Conservation (phyloP, 2,797 vertebrate species). For the Choloepus didactylus region DNA sequence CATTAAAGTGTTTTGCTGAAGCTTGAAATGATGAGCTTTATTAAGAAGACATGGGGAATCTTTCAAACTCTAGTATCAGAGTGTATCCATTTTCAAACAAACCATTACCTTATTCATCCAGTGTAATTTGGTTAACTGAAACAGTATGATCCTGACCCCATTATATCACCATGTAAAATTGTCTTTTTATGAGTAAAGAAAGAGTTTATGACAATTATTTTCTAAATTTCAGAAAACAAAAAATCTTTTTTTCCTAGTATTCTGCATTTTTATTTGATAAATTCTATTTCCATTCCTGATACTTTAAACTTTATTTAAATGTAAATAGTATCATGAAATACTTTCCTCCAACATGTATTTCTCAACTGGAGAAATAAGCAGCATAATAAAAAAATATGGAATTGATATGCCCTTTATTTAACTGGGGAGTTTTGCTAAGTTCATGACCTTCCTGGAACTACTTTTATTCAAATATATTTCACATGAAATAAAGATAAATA, state of each 20-base stretch:
- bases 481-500: constrained; percentile 67
- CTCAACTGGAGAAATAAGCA: neutral
- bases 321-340: constrained; percentile 75
- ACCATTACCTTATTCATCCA: neutral
- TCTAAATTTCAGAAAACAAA: constrained; percentile 59
- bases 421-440: constrained; percentile 59
- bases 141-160: neutral
- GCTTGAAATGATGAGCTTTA: constrained; percentile 36
- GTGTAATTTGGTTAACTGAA: constrained; percentile 53
- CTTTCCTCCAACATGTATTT: constrained; percentile 69
- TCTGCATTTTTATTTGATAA: neutral
- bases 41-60: constrained; percentile 42
- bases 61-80: constrained; percentile 54
- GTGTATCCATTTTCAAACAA: constrained; percentile 41
- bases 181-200: constrained; percentile 39
- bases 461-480: constrained; percentile 70
- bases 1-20: constrained; percentile 58
- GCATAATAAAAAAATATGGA: constrained; percentile 42
- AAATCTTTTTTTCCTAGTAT: neutral
- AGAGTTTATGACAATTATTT: constrained; percentile 49
- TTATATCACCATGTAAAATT: constrained; percentile 5
- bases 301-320: constrained; percentile 79
- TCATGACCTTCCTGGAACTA: constrained; percentile 68
- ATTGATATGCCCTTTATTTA: constrained; percentile 59
- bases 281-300: constrained; percentile 1